Evolutionary conservation across 2,113 vertebrate genomes (phyloP).

Genomic region (Notarius lentiginosus): DNA sequence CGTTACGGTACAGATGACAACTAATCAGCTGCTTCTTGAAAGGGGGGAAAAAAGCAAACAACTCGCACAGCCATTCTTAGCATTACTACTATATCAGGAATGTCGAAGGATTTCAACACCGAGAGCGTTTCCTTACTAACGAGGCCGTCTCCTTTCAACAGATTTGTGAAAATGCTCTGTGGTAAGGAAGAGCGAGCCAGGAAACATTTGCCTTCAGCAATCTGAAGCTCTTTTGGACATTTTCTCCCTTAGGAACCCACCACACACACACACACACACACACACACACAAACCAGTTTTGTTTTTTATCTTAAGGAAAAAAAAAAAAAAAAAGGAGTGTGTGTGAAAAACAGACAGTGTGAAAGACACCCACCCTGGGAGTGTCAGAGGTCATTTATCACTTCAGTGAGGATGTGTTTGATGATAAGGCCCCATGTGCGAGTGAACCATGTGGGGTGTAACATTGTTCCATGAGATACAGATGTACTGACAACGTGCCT

Average conservation of each 20-base stretch:
- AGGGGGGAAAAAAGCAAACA: neutral
- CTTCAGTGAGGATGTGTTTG: conserved; percentile 46
- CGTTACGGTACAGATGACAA: conserved; percentile 16
- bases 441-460: conserved; percentile 48
- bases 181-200: neutral
- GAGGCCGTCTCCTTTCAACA: conserved; percentile 23
- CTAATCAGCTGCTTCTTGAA: conserved; percentile 16
- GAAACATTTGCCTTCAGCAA: neutral
- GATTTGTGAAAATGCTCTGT: neutral
- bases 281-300: neutral
- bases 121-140: neutral
- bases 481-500: neutral
- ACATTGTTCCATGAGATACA: conserved; percentile 43
- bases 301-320: neutral
- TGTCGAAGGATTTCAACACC: neutral
- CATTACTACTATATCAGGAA: neutral
- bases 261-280: conserved; percentile 12
- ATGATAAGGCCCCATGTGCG: conserved; percentile 52
- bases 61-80: neutral
- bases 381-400: conserved; percentile 59
- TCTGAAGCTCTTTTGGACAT: neutral
- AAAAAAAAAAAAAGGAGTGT: neutral
- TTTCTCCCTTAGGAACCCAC: neutral
- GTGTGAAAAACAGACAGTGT: conserved; percentile 15
- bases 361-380: conserved; percentile 51